A percentile compares a stretch with the other conserved stretches of the same genome.
phyloP scores from a whole-genome alignment of 2,888 invertebrate species.

The Drosophila maculinotata region DNA sequence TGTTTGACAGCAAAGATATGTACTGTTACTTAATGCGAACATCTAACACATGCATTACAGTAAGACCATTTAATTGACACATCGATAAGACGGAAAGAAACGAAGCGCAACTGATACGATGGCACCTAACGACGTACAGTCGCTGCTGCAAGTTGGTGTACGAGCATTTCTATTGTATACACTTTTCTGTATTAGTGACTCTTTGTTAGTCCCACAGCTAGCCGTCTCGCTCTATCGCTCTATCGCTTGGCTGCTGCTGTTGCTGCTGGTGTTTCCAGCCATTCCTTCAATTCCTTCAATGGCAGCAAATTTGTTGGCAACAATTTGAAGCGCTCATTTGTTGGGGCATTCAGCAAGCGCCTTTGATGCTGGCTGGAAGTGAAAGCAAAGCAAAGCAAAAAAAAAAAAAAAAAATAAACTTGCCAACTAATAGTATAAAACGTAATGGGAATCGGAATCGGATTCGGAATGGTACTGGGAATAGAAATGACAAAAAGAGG shows the following conservation, averaged over 20 bases:
- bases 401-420: slow-evolving; percentile 32
- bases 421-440: slow-evolving; percentile 50
- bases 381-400: slow-evolving; percentile 25
- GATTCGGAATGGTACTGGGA: slow-evolving; percentile 32
- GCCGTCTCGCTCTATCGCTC: slow-evolving; percentile 39
- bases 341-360: slow-evolving; percentile 56
- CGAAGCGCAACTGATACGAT: slow-evolving; percentile 38
- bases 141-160: background rate
- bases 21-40: slow-evolving; percentile 51
- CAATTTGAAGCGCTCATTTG: slow-evolving; percentile 75
- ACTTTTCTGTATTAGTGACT: no score
- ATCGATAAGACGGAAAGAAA: slow-evolving; percentile 53
- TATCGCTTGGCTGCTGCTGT: slow-evolving; percentile 11
- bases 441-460: slow-evolving; percentile 50
- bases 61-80: slow-evolving; percentile 76
- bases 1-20: slow-evolving; percentile 46
- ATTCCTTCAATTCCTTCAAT: slow-evolving; percentile 71
- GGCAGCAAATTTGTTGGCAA: slow-evolving; percentile 75
- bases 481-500: slow-evolving; percentile 23
- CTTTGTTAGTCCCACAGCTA: slow-evolving; percentile 1
- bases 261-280: no score
- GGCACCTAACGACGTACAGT: slow-evolving; percentile 23
- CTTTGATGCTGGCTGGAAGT: slow-evolving; percentile 60
- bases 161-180: slow-evolving; percentile 1
- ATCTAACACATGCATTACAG: slow-evolving; percentile 61